Conservation (phyloP, 2,797 vertebrate genomes). For the Artibeus lituratus region DNA sequence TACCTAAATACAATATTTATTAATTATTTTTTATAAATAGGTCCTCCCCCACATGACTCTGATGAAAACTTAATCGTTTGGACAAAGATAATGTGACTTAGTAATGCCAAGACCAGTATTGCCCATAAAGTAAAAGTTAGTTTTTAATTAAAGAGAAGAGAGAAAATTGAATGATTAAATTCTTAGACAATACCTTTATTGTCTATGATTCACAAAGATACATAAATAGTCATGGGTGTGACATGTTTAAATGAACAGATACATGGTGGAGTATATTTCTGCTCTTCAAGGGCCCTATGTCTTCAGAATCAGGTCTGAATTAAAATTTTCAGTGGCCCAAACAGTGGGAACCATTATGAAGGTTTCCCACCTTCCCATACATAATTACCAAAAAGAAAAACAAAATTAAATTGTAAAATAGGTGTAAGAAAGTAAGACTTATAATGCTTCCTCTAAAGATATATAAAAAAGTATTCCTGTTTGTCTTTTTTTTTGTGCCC, state of each 20-base stretch:
- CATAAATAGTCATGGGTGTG: background rate
- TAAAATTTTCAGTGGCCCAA: background rate
- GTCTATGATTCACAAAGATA: background rate
- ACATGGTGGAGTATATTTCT: background rate
- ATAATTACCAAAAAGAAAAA: background rate
- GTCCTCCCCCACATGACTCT: background rate
- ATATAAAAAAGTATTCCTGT: background rate
- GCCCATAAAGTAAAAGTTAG: background rate
- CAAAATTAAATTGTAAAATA: background rate
- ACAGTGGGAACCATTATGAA: background rate
- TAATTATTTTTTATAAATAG: background rate
- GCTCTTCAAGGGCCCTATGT: background rate
- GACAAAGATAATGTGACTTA: background rate
- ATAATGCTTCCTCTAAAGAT: background rate
- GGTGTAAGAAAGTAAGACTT: background rate
- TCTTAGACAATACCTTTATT: background rate
- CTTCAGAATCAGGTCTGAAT: background rate
- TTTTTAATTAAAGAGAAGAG: background rate
- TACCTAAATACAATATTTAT: background rate
- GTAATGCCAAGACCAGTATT: background rate
- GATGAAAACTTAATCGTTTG: slow-evolving; percentile 1
- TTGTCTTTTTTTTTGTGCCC: background rate
- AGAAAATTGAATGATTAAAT: background rate
- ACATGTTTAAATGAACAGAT: background rate
- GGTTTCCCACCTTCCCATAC: background rate